These are phyloP conservation scores for Tillus elongatus DNA, from an alignment of 2,888 invertebrate species.

Conservation along the genomic window DNA sequence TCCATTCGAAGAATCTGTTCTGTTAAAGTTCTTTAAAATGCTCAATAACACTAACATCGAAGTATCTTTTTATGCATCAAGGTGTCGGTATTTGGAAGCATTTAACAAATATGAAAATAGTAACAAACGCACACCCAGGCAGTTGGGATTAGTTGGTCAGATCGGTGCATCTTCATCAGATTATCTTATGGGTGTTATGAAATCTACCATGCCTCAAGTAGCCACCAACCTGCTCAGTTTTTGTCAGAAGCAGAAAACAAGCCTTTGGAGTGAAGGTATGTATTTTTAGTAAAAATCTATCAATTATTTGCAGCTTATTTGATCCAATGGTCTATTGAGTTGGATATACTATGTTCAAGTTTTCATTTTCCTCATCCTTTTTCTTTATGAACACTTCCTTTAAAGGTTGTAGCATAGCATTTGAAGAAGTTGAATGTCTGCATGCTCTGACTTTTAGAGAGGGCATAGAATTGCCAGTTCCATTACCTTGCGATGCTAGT, in stretches of 20 bases:
- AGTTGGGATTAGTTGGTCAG: conserved; percentile 33
- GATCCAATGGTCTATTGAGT: too few relatives aligned
- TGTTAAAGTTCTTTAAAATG: conserved; percentile 46
- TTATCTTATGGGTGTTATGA: conserved; percentile 16
- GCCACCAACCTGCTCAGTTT: conserved; percentile 30
- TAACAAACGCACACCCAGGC: conserved; percentile 21
- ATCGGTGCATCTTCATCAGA: conserved; percentile 24
- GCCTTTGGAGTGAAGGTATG: conserved; percentile 29
- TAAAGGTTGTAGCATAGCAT: too few relatives aligned
- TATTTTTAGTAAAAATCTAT: not conserved
- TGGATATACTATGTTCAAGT: too few relatives aligned
- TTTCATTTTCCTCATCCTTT: too few relatives aligned
- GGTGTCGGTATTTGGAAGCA: conserved; percentile 50
- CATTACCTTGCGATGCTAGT: too few relatives aligned
- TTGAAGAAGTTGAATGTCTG: too few relatives aligned
- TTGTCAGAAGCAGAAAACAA: conserved; percentile 25
- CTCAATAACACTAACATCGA: not conserved
- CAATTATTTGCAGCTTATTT: too few relatives aligned
- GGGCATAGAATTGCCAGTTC: too few relatives aligned
- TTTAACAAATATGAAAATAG: conserved; percentile 44
- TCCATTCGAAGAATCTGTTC: conserved; percentile 56
- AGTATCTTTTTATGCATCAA: conserved; percentile 59
- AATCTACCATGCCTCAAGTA: conserved; percentile 29
- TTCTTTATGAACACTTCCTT: too few relatives aligned
- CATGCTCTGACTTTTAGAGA: too few relatives aligned